Evolutionary conservation across 1,140 invertebrate species (phyloP).

Genomic region (Leucophenga varia): DNA sequence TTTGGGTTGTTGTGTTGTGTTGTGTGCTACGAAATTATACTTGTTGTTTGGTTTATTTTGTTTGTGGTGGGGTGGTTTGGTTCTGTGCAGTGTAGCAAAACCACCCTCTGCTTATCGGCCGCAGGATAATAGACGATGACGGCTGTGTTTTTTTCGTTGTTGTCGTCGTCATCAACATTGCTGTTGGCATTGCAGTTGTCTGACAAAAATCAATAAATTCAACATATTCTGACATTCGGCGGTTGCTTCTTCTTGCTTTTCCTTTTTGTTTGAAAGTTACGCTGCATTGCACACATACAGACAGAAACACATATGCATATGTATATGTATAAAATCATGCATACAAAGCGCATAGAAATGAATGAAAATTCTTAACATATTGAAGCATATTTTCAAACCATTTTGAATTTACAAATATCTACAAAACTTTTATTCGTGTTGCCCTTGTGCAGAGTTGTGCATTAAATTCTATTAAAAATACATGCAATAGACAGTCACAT

Average conservation of each 20-base stretch:
- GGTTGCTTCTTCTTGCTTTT: not conserved
- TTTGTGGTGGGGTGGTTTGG: not conserved
- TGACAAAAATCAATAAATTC: slow-evolving; percentile 13
- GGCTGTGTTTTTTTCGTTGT: too few relatives aligned
- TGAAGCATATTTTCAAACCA: too few relatives aligned
- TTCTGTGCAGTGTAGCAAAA: not conserved
- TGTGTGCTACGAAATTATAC: not conserved
- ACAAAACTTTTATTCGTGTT: too few relatives aligned
- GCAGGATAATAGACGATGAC: too few relatives aligned
- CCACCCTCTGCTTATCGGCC: too few relatives aligned
- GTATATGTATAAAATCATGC: too few relatives aligned
- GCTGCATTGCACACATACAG: slow-evolving; percentile 16
- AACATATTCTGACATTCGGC: slow-evolving; percentile 15
- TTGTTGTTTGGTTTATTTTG: not conserved
- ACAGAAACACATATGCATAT: slow-evolving; percentile 4
- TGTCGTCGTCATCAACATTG: slow-evolving; percentile 22
- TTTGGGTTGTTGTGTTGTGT: slow-evolving; percentile 22
- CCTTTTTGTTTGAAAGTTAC: slow-evolving; percentile 3
- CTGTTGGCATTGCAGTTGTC: slow-evolving; percentile 18
- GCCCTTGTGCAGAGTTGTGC: too few relatives aligned
- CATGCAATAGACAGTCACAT: too few relatives aligned
- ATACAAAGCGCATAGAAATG: too few relatives aligned
- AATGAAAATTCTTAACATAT: too few relatives aligned
- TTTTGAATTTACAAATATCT: too few relatives aligned
- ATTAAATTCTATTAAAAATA: too few relatives aligned